Conservation (phyloP, 2,888 invertebrate species). For the Andrena fulva region DNA sequence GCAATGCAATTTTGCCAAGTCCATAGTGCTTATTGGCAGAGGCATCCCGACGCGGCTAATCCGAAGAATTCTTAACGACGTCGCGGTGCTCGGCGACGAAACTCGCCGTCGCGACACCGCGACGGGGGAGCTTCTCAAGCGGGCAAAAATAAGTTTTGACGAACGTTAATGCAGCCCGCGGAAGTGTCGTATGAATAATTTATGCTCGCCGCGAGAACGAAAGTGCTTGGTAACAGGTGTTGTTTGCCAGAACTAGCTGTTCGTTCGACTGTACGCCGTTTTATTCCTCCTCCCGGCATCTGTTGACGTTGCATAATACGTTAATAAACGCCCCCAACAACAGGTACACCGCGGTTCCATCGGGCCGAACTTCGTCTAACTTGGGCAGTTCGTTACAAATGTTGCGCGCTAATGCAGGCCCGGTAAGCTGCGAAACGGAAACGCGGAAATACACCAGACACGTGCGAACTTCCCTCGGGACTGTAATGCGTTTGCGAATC, state of each 20-base stretch:
- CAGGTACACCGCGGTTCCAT: slow-evolving; percentile 46
- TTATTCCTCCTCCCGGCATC: slow-evolving; percentile 45
- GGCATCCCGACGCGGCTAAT: not conserved
- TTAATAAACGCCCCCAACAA: slow-evolving; percentile 55
- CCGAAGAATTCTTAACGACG: not conserved
- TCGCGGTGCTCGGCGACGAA: too few relatives aligned
- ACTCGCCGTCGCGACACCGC: not conserved
- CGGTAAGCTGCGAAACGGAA: slow-evolving; percentile 48
- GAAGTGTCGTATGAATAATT: slow-evolving; percentile 57
- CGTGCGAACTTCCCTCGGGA: slow-evolving; percentile 24
- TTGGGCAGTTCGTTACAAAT: slow-evolving; percentile 58
- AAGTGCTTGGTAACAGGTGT: slow-evolving; percentile 53
- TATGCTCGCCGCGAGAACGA: slow-evolving; percentile 39
- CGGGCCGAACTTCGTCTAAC: slow-evolving; percentile 37
- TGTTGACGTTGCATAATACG: slow-evolving; percentile 58
- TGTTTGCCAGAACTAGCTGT: slow-evolving; percentile 39
- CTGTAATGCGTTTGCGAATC: slow-evolving; percentile 39
- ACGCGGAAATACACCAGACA: slow-evolving; percentile 24
- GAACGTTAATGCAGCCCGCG: slow-evolving; percentile 52
- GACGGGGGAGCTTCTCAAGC: slow-evolving; percentile 12
- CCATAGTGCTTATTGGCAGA: too few relatives aligned
- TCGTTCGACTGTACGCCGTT: slow-evolving; percentile 43
- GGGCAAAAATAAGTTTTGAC: slow-evolving; percentile 53
- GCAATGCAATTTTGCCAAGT: not conserved
- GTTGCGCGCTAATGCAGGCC: slow-evolving; percentile 45